Conservation (phyloP, 2,888 invertebrate genomes). For the Sipha maydis region DNA sequence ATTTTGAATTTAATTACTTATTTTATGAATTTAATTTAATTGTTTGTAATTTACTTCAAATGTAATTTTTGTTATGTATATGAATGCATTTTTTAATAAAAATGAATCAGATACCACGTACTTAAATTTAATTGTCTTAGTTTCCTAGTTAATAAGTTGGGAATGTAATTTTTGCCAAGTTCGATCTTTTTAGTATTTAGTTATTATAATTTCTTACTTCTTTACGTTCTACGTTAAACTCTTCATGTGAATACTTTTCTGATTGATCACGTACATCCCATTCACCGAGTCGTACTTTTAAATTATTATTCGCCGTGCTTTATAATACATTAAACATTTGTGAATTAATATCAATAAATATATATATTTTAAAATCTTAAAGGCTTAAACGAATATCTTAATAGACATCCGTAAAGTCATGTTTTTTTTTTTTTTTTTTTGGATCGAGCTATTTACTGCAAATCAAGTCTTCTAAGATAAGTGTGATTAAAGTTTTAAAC, state of each 20-base stretch:
- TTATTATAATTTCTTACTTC: constrained; percentile 71
- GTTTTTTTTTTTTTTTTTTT: too few relatives aligned
- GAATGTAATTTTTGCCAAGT: too few relatives aligned
- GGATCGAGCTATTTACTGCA: background rate
- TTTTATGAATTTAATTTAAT: too few relatives aligned
- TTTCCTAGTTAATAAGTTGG: too few relatives aligned
- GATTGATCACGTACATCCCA: constrained; percentile 90
- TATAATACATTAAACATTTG: constrained; percentile 19
- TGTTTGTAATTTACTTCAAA: too few relatives aligned
- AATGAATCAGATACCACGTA: too few relatives aligned
- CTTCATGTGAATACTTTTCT: constrained; percentile 86
- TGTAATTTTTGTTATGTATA: too few relatives aligned
- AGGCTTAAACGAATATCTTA: background rate
- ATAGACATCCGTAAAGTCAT: background rate
- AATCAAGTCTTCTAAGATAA: background rate
- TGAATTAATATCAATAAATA: constrained; percentile 17
- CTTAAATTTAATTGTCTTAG: too few relatives aligned
- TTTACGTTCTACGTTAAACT: constrained; percentile 87
- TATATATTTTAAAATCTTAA: background rate
- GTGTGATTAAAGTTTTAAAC: background rate
- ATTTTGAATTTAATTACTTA: too few relatives aligned
- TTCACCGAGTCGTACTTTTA: constrained; percentile 89
- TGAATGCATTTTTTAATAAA: too few relatives aligned
- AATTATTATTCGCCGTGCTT: constrained; percentile 87
- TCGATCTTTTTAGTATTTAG: too few relatives aligned